phyloP scores from a whole-genome alignment of 2,113 vertebrate genomes.

The Tragelaphus strepsiceros region DNA sequence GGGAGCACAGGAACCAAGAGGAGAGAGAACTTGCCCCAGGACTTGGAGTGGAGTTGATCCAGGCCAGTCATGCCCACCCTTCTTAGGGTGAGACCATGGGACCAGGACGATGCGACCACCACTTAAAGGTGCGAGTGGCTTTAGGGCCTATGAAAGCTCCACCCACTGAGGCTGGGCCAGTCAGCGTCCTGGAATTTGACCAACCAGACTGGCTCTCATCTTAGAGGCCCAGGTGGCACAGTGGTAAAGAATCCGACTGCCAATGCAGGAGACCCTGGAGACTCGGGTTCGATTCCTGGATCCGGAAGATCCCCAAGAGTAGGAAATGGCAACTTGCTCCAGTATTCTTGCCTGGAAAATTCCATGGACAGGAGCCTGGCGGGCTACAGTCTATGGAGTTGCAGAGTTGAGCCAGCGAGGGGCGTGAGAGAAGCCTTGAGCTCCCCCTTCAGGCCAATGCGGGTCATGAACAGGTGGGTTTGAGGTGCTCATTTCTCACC shows the following conservation, averaged over 20 bases:
- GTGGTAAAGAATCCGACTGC: neutral
- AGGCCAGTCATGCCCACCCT: neutral
- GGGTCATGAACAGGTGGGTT: neutral
- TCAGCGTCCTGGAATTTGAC: neutral
- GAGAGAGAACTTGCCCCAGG: neutral
- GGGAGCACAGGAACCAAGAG: neutral
- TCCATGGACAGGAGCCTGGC: neutral
- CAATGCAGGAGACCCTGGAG: neutral
- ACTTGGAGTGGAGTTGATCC: neutral
- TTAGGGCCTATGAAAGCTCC: neutral
- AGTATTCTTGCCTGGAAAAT: neutral
- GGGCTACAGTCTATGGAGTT: neutral
- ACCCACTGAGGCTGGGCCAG: neutral
- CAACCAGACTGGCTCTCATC: neutral
- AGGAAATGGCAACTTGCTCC: neutral
- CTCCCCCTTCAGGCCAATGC: neutral
- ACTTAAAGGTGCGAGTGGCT: fast-evolving
- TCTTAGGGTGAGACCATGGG: neutral
- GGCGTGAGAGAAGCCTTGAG: neutral
- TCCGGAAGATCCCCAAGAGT: neutral
- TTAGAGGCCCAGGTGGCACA: neutral
- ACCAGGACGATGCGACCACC: neutral
- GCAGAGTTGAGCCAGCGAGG: neutral
- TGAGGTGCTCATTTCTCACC: neutral
- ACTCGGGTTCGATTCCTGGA: neutral